Conservation (phyloP, 2,113 vertebrate genomes). For the Ariopsis seemanni region DNA sequence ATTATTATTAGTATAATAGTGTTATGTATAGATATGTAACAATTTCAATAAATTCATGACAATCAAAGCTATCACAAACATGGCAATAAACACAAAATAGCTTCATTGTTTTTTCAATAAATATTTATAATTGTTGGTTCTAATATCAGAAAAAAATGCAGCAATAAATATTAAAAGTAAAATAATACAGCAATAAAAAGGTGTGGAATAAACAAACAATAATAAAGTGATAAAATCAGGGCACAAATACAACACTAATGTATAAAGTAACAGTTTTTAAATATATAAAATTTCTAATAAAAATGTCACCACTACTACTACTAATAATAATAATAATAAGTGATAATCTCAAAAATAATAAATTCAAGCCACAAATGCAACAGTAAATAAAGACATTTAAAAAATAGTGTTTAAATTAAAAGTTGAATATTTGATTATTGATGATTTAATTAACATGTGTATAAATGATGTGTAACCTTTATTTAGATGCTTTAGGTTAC, state of each 20-base stretch:
- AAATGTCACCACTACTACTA: too few species aligned
- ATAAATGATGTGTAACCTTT: background rate
- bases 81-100: background rate
- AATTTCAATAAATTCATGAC: too few species aligned
- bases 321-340: background rate
- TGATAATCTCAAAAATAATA: background rate
- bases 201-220: background rate
- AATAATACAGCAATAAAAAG: background rate
- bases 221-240: background rate
- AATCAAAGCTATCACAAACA: background rate
- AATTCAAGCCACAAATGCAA: background rate
- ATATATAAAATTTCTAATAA: background rate
- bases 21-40: background rate
- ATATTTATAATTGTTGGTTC: background rate
- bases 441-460: background rate
- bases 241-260: background rate
- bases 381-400: background rate
- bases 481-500: background rate
- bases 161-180: background rate
- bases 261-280: background rate
- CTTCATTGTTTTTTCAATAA: background rate
- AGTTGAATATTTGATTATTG: background rate
- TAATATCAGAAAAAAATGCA: background rate
- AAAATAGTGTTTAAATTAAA: background rate
- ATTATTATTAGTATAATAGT: background rate